A percentile compares a stretch with the other conserved stretches of the same genome.
Conservation (phyloP, 2,888 invertebrate species). For the Apamea crenata region DNA sequence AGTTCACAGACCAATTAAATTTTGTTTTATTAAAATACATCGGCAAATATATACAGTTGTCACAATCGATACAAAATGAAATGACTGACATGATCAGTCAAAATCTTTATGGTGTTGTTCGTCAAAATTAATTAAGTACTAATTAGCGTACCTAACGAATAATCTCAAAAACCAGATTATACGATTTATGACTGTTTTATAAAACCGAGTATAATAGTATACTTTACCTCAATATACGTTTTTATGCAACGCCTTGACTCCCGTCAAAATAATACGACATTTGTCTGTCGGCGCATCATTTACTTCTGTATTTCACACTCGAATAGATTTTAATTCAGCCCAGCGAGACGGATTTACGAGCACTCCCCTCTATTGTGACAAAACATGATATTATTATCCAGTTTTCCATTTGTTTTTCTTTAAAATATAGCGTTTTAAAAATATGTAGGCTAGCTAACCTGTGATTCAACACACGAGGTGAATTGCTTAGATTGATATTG, state of each 20-base stretch:
- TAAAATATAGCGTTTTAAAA: slow-evolving; percentile 62
- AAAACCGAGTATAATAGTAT: slow-evolving; percentile 17
- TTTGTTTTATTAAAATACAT: slow-evolving; percentile 63
- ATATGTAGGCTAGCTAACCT: slow-evolving; percentile 44
- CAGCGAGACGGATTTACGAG: slow-evolving; percentile 82
- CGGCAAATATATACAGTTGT: slow-evolving; percentile 57
- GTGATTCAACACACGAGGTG: slow-evolving; percentile 54
- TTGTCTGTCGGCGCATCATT: slow-evolving; percentile 79
- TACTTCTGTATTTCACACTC: slow-evolving; percentile 74
- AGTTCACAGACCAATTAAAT: slow-evolving; percentile 69
- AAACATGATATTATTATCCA: slow-evolving; percentile 78
- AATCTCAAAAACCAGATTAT: background rate
- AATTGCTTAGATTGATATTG: slow-evolving; percentile 62
- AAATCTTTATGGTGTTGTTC: background rate
- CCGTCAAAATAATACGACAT: slow-evolving; percentile 76
- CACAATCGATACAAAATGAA: background rate
- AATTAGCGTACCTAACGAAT: background rate
- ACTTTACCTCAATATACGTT: slow-evolving; percentile 37
- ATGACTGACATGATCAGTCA: background rate
- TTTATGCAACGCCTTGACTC: slow-evolving; percentile 68
- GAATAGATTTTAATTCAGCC: slow-evolving; percentile 80
- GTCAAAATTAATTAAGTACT: background rate
- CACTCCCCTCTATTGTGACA: slow-evolving; percentile 80
- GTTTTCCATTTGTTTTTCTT: slow-evolving; percentile 75
- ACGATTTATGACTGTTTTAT: slow-evolving; percentile 5